Percentiles rank a stretch among this genome's conserved stretches.
These are phyloP conservation scores for Lutjanus erythropterus DNA, from an alignment of 2,113 vertebrate species.

Conservation along the genomic window DNA sequence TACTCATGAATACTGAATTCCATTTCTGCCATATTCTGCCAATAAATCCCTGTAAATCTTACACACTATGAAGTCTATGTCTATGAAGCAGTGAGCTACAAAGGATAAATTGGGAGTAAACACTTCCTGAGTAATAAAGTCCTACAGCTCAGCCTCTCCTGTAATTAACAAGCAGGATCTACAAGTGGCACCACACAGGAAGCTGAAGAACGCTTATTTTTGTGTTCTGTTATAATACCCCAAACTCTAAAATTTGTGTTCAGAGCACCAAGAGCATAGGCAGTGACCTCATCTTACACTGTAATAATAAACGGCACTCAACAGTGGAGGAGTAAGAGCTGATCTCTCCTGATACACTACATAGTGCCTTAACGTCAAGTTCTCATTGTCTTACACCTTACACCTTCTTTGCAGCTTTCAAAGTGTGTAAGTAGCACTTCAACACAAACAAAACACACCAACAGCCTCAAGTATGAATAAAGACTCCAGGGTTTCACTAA, in stretches of 20 bases:
- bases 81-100: not conserved
- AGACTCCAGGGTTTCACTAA: not conserved
- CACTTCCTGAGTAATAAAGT: conserved; percentile 11
- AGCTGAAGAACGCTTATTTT: not conserved
- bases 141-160: conserved; percentile 18
- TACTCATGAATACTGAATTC: no score
- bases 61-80: no score
- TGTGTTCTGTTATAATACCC: conserved; percentile 14
- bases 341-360: conserved; percentile 2
- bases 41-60: no score
- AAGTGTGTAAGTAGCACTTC: not conserved
- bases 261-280: conserved; percentile 10
- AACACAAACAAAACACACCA: not conserved
- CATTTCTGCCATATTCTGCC: no score
- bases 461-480: not conserved
- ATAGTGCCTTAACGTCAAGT: not conserved
- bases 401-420: not conserved
- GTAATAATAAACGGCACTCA: not conserved
- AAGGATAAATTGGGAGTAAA: conserved; percentile 3
- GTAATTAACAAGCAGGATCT: conserved; percentile 16
- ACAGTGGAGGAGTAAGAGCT: not conserved
- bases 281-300: conserved; percentile 1
- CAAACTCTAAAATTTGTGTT: conserved; percentile 14
- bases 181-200: conserved; percentile 11
- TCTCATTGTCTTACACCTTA: not conserved